Evolutionary conservation across 2,113 vertebrate species (phyloP), one percentile per base, ranked within the genome.

Genomic region (Apteryx owenii): DNA sequence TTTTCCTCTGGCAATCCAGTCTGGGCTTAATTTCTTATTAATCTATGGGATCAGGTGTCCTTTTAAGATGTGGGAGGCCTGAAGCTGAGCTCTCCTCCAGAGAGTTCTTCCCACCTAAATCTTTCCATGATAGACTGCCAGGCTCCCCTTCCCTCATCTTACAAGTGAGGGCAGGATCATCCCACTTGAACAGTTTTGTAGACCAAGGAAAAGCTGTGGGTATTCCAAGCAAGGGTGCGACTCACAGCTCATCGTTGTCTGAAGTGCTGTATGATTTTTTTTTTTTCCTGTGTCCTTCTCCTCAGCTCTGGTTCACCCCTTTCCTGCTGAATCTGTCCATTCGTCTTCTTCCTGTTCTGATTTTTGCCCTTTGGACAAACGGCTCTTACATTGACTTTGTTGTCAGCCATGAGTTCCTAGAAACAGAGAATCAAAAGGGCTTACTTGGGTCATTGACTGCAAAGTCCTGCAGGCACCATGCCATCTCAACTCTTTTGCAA

Each of bases 361-460:
- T 1, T 3, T 58, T 85, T 89, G 54, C 7, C n/a, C 38, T 69
- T 82, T 53, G 54, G 42, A 48, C 33, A n/a, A 7, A 3, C 38
- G 40, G 22, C 11, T 53, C n/a, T 69, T 0, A 0, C 1, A 3
- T 48, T 88, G 61, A 3, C 25, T 85, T 85, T 1, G 5, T 42
- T 60, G 4, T 58, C 44, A 53, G 53, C 64, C 3, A 0, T 9
- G 50, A 72, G 79, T 50, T 51, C 36, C 8, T 66, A 40, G 48
- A 80, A 90, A 51, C 7, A 58, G 51, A 68, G 48, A 83, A 38
- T 46, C 46, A 46, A 2, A 73, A 66, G 38, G 12, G 9, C 19
- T 4, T 82, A 29, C 31, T 81, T 78, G 40, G 19, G 50, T 72
- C 51, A 53, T 40, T 73, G 78, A 9, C 29, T 91, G 60, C 69